These are phyloP conservation scores for Microplitis deprimator DNA, from an alignment of 2,888 invertebrate genomes.

Conservation along the genomic window DNA sequence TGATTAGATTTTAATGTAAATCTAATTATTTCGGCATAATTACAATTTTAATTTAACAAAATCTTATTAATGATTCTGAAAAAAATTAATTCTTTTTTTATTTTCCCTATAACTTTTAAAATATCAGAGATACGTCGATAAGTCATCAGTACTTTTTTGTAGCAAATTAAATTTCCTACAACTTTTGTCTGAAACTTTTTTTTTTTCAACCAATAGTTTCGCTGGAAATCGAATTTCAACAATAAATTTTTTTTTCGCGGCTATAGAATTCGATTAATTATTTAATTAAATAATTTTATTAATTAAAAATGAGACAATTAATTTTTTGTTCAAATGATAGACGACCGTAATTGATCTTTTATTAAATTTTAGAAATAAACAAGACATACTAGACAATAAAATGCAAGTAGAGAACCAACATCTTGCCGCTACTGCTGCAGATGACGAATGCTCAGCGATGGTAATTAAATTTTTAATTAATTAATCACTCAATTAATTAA, in stretches of 20 bases:
- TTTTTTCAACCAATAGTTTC: no score
- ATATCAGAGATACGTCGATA: no score
- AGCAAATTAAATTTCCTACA: not conserved
- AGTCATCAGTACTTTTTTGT: not conserved
- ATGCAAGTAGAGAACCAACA: constrained; percentile 66
- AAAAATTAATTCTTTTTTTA: no score
- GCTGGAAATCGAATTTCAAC: no score
- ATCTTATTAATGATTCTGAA: no score
- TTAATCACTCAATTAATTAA: not conserved
- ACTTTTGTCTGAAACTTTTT: not conserved
- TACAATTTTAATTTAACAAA: no score
- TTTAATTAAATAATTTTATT: constrained; percentile 47
- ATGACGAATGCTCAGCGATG: constrained; percentile 67
- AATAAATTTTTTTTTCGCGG: no score
- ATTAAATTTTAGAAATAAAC: constrained; percentile 60
- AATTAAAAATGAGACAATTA: constrained; percentile 31
- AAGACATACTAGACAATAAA: constrained; percentile 61
- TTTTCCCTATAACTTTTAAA: no score
- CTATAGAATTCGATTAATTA: not conserved
- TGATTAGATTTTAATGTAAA: no score
- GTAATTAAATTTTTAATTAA: constrained; percentile 59
- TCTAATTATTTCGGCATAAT: no score
- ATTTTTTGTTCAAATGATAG: constrained; percentile 29
- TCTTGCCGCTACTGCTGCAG: constrained; percentile 59
- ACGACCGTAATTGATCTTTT: not conserved